A percentile compares a stretch with the other conserved stretches of the same genome.
These are phyloP conservation scores for Sebastolobus alascanus DNA, from an alignment of 2,797 vertebrate species.

Conservation along the genomic window DNA sequence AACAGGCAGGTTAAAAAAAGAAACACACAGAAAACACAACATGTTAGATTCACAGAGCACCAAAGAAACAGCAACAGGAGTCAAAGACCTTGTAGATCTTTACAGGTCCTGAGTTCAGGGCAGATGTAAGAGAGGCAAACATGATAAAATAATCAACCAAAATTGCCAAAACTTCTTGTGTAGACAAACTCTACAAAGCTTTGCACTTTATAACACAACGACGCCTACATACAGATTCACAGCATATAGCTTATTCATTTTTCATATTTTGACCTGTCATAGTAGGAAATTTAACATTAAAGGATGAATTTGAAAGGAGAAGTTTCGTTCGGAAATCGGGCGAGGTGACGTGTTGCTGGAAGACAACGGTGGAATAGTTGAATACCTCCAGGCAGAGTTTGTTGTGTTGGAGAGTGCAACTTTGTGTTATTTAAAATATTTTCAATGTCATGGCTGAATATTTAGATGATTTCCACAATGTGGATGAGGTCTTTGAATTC, in stretches of 20 bases:
- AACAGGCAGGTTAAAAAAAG: conserved; percentile 31
- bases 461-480: no score
- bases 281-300: not conserved
- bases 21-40: conserved; percentile 54
- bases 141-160: not conserved
- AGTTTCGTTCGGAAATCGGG: no score
- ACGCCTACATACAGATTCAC: not conserved
- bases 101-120: not conserved
- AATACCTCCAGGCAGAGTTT: no score
- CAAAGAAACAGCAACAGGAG: not conserved
- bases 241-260: not conserved
- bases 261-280: conserved; percentile 1
- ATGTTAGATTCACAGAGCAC: conserved; percentile 40
- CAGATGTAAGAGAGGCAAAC: not conserved
- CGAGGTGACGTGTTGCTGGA: no score
- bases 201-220: not conserved
- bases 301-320: no score
- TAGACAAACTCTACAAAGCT: not conserved
- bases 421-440: no score
- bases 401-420: no score
- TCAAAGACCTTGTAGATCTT: not conserved
- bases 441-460: no score
- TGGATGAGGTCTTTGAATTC: no score
- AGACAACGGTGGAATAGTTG: no score
- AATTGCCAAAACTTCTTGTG: not conserved